Percentiles rank a stretch among this genome's conserved stretches.
phyloP scores from a whole-genome alignment of 2,888 invertebrate genomes.

The Chelonus formosanus region DNA sequence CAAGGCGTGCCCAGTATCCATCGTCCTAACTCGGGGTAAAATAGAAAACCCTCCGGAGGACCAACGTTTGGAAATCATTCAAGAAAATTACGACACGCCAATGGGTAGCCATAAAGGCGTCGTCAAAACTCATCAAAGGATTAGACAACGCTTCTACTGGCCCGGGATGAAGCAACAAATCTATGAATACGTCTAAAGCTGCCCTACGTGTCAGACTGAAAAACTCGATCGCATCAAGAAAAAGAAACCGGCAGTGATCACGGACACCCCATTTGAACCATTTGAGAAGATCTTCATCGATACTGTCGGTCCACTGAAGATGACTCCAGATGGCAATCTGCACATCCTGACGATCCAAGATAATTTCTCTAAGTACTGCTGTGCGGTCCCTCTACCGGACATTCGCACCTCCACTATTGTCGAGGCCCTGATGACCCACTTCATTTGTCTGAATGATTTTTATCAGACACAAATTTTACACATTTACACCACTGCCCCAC shows the following conservation, averaged over 20 bases:
- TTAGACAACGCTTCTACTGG: constrained; percentile 25
- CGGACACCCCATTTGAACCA: constrained; percentile 24
- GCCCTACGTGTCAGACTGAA: constrained; percentile 32
- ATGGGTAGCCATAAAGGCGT: constrained; percentile 43
- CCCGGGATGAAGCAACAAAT: not conserved
- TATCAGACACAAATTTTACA: too few relatives aligned
- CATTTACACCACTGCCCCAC: too few relatives aligned
- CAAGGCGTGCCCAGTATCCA: not conserved
- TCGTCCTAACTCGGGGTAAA: constrained; percentile 25
- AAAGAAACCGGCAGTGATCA: too few relatives aligned
- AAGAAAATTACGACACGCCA: constrained; percentile 34
- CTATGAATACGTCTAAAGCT: constrained; percentile 19
- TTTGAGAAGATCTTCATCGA: constrained; percentile 39
- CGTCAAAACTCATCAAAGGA: constrained; percentile 36
- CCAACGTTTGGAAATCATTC: constrained; percentile 23
- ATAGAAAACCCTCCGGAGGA: constrained; percentile 4
- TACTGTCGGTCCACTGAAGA: constrained; percentile 31
- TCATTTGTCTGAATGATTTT: constrained; percentile 13
- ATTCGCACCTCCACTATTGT: constrained; percentile 12
- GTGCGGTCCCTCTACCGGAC: constrained; percentile 22
- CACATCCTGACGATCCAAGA: constrained; percentile 31
- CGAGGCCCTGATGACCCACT: constrained; percentile 19
- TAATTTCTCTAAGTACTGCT: constrained; percentile 31
- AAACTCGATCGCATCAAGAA: constrained; percentile 30
- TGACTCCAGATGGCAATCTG: constrained; percentile 21